phyloP scores from a whole-genome alignment of 2,113 vertebrate genomes.

The Strix aluco region DNA sequence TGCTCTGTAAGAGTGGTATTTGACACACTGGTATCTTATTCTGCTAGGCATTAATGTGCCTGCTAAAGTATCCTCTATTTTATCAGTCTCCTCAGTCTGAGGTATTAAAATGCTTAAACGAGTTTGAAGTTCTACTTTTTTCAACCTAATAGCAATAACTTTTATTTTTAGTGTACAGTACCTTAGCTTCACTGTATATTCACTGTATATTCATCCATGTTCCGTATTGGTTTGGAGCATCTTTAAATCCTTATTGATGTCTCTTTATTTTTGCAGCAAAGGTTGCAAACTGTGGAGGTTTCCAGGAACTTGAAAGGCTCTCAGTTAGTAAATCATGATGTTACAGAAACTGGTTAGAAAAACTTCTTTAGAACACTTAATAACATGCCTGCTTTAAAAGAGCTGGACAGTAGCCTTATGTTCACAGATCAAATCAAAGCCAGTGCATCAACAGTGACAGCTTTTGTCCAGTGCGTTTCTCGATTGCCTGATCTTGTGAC shows the following conservation, averaged over 20 bases:
- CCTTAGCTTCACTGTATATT: not conserved
- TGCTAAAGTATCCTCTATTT: not conserved
- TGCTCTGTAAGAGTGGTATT: not conserved
- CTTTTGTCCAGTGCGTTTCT: slow-evolving; percentile 21
- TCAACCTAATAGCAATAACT: not conserved
- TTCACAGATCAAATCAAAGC: not conserved
- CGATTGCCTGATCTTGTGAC: not conserved
- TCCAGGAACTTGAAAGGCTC: slow-evolving; percentile 36
- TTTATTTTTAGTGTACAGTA: not conserved
- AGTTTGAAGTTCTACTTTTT: not conserved
- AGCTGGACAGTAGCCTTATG: not conserved
- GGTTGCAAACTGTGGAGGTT: not conserved
- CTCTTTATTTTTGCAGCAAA: slow-evolving; percentile 36
- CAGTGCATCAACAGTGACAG: not conserved
- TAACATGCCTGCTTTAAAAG: not conserved
- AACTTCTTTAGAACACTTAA: slow-evolving; percentile 41
- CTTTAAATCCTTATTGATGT: not conserved
- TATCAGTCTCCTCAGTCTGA: not conserved
- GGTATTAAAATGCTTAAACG: not conserved
- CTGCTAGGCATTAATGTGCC: not conserved
- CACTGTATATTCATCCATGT: not conserved
- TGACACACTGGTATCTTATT: not conserved
- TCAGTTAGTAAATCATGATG: not conserved
- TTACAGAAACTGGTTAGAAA: slow-evolving; percentile 46
- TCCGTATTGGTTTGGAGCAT: not conserved